Evolutionary conservation across 1,140 invertebrate genomes (phyloP).

Genomic region (Lepidurus apus): DNA sequence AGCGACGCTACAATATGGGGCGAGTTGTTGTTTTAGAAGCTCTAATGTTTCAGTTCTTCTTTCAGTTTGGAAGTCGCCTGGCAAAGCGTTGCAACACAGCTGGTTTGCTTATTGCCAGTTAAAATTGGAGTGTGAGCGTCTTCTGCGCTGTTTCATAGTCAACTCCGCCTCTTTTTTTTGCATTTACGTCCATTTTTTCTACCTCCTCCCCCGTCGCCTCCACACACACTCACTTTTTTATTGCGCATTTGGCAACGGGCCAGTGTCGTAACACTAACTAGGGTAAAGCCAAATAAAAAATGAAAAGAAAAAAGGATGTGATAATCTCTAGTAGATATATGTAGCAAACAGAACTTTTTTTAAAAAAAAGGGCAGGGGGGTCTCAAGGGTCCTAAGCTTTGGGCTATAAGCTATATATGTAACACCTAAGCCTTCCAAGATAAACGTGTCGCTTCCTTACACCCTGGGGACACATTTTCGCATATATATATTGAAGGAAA

Average conservation of each 20-base stretch:
- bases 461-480: background rate
- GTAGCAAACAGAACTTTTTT: background rate
- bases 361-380: background rate
- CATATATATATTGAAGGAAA: background rate
- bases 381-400: background rate
- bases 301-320: background rate
- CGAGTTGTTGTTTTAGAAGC: background rate
- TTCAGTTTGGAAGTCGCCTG: background rate
- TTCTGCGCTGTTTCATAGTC: background rate
- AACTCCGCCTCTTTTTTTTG: background rate
- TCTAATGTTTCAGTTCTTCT: background rate
- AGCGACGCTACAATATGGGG: background rate
- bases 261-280: background rate
- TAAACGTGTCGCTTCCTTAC: constrained; percentile 7
- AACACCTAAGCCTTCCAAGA: background rate
- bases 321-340: background rate
- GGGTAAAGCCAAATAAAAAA: background rate
- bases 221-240: background rate
- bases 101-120: background rate
- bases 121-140: background rate
- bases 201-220: background rate
- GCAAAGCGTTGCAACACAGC: background rate
- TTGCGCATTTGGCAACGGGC: background rate
- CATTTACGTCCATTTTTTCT: background rate
- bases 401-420: background rate